Conservation (phyloP, 1,140 invertebrate genomes). For the Drosophila repleta region DNA sequence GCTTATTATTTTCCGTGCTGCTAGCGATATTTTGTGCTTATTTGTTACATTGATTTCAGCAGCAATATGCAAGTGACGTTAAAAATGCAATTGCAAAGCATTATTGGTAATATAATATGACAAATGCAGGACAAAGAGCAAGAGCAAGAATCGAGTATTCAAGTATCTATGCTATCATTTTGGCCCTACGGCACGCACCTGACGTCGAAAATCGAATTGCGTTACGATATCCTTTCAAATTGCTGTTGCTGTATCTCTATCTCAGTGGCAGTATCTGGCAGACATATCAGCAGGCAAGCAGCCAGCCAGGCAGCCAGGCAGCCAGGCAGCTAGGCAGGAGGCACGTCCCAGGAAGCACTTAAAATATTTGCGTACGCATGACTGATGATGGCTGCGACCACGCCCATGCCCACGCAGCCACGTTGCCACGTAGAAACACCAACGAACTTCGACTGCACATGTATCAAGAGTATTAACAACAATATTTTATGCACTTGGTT, state of each 20-base stretch:
- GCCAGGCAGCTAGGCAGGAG: constrained; percentile 3
- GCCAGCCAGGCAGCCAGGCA: not conserved
- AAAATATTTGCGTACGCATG: constrained; percentile 81
- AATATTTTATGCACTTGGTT: constrained; percentile 65
- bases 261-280: constrained; percentile 2
- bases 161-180: constrained; percentile 18
- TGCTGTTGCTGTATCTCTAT: not conserved
- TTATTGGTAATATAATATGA: constrained; percentile 40
- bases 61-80: not conserved
- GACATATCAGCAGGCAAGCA: not conserved
- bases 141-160: constrained; percentile 8
- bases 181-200: constrained; percentile 23
- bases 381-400: constrained; percentile 59
- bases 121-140: constrained; percentile 6
- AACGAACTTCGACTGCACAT: constrained; percentile 19
- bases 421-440: constrained; percentile 1
- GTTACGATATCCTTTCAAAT: constrained; percentile 31
- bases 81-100: not conserved
- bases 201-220: constrained; percentile 24
- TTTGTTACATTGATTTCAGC: no score
- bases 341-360: constrained; percentile 78
- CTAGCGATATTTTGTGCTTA: no score
- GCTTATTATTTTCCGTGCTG: no score
- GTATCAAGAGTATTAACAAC: constrained; percentile 15
- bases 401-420: constrained; percentile 7